phyloP scores from a whole-genome alignment of 1,140 invertebrate species.

The Sinella curviseta region DNA sequence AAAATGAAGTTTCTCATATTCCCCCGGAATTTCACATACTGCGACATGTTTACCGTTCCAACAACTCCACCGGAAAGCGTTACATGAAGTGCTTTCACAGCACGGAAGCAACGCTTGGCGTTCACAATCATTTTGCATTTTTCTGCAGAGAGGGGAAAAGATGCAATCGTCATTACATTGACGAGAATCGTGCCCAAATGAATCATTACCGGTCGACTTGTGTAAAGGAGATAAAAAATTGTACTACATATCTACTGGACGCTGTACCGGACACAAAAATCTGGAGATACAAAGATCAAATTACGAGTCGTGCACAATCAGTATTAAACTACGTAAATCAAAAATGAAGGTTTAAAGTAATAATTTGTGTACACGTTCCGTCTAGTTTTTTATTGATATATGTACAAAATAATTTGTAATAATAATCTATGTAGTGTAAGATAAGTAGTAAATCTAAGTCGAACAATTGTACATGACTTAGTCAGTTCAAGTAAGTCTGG shows the following conservation, averaged over 20 bases:
- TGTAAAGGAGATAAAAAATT: constrained; percentile 43
- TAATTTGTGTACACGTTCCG: no score
- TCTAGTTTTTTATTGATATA: no score
- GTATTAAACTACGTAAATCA: no score
- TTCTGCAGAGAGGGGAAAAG: constrained; percentile 20
- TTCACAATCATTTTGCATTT: constrained; percentile 60
- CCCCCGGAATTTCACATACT: constrained; percentile 17
- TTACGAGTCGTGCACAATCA: not conserved
- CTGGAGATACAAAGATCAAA: not conserved
- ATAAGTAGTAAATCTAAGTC: no score
- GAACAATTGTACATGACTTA: no score
- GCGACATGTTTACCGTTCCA: constrained; percentile 55
- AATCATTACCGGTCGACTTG: constrained; percentile 62
- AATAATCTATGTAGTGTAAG: no score
- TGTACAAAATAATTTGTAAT: no score
- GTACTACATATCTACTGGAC: not conserved
- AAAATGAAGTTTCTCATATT: constrained; percentile 39
- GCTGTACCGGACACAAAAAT: not conserved
- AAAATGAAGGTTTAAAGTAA: no score
- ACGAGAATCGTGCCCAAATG: constrained; percentile 60
- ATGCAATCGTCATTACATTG: constrained; percentile 58
- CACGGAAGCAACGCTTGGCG: constrained; percentile 55
- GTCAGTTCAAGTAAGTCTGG: no score
- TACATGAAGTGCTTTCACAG: constrained; percentile 60
- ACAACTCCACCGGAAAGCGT: constrained; percentile 56